Conservation (phyloP, 2,797 vertebrate species). For the Poecilia picta region DNA sequence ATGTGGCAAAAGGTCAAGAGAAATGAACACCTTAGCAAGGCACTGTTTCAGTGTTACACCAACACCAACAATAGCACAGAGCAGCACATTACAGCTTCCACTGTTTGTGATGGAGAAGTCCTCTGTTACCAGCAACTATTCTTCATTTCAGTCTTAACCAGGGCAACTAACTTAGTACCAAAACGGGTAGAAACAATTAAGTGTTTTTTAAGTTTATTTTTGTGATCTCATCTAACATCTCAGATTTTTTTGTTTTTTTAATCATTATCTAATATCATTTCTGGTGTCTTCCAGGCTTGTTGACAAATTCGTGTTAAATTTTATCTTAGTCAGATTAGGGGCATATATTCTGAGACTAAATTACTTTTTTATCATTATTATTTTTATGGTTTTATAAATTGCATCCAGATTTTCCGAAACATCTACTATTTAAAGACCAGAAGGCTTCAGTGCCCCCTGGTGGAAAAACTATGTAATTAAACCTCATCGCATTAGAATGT, state of each 20-base stretch:
- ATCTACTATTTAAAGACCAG: background rate
- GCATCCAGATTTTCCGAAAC: background rate
- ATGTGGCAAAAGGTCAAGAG: background rate
- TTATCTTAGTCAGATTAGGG: background rate
- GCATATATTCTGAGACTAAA: background rate
- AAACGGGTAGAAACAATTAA: background rate
- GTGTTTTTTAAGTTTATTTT: too few relatives aligned
- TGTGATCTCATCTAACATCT: background rate
- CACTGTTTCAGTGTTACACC: background rate
- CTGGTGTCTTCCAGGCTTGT: too few relatives aligned
- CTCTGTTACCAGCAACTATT: background rate
- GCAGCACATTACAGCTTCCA: background rate
- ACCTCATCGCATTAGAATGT: background rate
- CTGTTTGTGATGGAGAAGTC: background rate
- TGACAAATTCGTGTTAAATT: background rate
- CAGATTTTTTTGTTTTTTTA: background rate
- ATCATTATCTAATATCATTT: background rate
- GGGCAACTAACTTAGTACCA: background rate
- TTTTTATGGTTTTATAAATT: background rate
- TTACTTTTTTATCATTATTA: background rate
- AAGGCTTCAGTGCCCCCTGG: conserved; percentile 1
- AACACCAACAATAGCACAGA: background rate
- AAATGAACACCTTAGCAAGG: background rate
- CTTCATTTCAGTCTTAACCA: background rate
- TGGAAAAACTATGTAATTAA: conserved; percentile 7